A percentile compares a stretch with the other conserved stretches of the same genome.
phyloP scores from a whole-genome alignment of 2,797 vertebrate genomes.

The Hydrocynus forskahlii region DNA sequence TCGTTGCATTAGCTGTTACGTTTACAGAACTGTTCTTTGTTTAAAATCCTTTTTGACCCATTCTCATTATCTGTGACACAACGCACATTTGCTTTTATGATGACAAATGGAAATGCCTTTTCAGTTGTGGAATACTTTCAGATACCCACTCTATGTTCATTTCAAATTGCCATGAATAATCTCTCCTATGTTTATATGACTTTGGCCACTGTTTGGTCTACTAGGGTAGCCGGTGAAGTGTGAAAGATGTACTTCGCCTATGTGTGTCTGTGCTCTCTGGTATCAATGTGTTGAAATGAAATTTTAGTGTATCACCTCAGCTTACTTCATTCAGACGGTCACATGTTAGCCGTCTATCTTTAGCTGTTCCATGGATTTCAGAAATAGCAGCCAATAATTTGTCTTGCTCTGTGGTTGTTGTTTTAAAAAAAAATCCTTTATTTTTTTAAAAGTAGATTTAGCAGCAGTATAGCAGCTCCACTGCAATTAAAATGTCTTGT shows the following conservation, averaged over 20 bases:
- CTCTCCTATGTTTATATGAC: background rate
- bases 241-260: background rate
- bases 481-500: background rate
- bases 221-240: background rate
- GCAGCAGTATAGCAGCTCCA: background rate
- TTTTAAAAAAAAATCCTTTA: no score
- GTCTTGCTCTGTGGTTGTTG: background rate
- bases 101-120: background rate
- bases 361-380: slow-evolving; percentile 12
- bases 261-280: slow-evolving; percentile 18
- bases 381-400: slow-evolving; percentile 7
- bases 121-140: background rate
- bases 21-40: background rate
- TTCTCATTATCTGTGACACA: background rate
- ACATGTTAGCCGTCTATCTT: slow-evolving; percentile 29
- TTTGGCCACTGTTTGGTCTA: slow-evolving; percentile 3
- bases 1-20: background rate
- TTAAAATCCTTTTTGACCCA: background rate
- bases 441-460: no score
- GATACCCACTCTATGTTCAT: background rate
- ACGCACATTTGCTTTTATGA: background rate
- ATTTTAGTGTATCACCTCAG: slow-evolving; percentile 45
- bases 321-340: slow-evolving; percentile 44
- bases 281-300: slow-evolving; percentile 17
- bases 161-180: background rate